A percentile compares a stretch with the other conserved stretches of the same genome.
These are phyloP conservation scores for Osmoderma eremita DNA, from an alignment of 2,888 invertebrate species.

Conservation along the genomic window DNA sequence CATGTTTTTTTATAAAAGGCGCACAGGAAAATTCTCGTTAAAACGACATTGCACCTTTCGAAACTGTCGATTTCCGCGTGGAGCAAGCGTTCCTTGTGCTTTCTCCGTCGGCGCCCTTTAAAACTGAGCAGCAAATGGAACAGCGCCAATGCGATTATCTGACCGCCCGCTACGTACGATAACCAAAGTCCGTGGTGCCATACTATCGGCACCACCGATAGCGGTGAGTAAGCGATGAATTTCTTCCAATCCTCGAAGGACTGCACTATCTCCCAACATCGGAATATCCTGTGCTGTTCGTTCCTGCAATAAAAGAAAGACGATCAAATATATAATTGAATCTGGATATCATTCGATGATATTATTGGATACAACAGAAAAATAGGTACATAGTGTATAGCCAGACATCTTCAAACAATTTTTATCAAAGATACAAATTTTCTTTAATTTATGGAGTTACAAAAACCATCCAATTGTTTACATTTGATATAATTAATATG, in stretches of 20 bases:
- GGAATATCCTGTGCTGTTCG: constrained; percentile 57
- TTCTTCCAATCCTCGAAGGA: constrained; percentile 62
- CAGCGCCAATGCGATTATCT: constrained; percentile 63
- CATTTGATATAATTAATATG: too few species aligned
- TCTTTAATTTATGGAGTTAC: too few species aligned
- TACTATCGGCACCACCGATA: constrained; percentile 58
- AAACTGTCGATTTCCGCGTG: constrained; percentile 61
- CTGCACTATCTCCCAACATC: constrained; percentile 58
- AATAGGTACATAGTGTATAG: too few species aligned
- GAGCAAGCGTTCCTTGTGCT: constrained; percentile 57
- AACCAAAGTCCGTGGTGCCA: constrained; percentile 65
- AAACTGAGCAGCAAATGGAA: constrained; percentile 61
- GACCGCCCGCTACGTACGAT: constrained; percentile 65
- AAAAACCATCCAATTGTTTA: too few species aligned
- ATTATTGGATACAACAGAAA: too few species aligned
- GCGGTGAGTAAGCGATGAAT: constrained; percentile 58
- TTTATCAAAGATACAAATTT: too few species aligned
- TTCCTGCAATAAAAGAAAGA: constrained; percentile 52
- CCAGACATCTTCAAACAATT: too few species aligned
- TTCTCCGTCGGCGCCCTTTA: constrained; percentile 55
- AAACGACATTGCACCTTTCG: constrained; percentile 58
- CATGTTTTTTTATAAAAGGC: background rate
- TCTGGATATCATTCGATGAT: too few species aligned
- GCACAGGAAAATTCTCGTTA: background rate
- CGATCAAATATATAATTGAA: too few species aligned